These are phyloP conservation scores for Adelphocoris suturalis DNA, from an alignment of 2,888 invertebrate genomes.

Conservation along the genomic window DNA sequence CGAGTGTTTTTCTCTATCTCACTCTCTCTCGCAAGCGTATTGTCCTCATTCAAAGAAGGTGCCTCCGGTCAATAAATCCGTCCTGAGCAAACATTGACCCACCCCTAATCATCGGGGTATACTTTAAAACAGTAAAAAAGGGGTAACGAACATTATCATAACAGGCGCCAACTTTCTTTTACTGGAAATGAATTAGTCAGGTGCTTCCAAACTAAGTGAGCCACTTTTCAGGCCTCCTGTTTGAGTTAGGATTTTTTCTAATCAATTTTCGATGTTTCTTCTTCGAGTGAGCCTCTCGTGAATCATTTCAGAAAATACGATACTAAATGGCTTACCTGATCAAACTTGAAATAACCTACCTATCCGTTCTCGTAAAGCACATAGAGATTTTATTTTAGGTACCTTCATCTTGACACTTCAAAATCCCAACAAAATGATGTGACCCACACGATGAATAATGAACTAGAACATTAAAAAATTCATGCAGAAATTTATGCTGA, in stretches of 20 bases:
- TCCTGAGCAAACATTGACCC: constrained; percentile 64
- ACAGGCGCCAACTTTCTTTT: constrained; percentile 58
- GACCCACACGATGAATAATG: too few species aligned
- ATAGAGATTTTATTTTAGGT: too few species aligned
- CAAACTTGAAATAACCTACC: too few species aligned
- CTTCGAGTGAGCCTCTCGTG: neutral
- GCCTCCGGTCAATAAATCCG: constrained; percentile 62
- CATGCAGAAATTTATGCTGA: too few species aligned
- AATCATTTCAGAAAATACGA: neutral
- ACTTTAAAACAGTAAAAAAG: constrained; percentile 57
- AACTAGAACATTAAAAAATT: too few species aligned
- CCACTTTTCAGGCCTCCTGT: constrained; percentile 28
- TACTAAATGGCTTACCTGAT: too few species aligned
- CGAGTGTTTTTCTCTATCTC: neutral
- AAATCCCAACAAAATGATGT: too few species aligned
- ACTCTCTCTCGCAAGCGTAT: constrained; percentile 43
- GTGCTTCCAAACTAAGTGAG: constrained; percentile 44
- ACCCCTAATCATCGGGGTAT: constrained; percentile 49
- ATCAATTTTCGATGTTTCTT: constrained; percentile 11
- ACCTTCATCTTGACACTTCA: too few species aligned
- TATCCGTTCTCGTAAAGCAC: too few species aligned
- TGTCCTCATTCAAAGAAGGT: constrained; percentile 53
- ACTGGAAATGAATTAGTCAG: constrained; percentile 65
- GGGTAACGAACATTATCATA: constrained; percentile 56
- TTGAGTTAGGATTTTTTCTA: constrained; percentile 34